These are phyloP conservation scores for Spisula solida DNA, from an alignment of 2,888 invertebrate genomes.

Conservation along the genomic window DNA sequence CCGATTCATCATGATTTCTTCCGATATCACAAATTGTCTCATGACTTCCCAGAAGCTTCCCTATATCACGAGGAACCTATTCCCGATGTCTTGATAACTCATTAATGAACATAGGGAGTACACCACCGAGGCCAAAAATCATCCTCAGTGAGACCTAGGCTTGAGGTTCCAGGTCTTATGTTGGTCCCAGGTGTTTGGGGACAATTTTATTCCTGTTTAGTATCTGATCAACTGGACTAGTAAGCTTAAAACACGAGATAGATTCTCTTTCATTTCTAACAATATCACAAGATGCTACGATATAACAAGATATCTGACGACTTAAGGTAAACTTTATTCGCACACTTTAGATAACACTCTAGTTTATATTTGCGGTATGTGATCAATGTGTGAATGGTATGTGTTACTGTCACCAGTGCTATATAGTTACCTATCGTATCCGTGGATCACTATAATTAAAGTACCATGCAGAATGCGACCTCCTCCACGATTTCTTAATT, in stretches of 20 bases:
- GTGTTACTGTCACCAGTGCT: neutral
- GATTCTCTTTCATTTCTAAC: conserved; percentile 40
- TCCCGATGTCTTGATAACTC: no score
- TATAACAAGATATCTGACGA: conserved; percentile 27
- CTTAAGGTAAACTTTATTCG: conserved; percentile 39
- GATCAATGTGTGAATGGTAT: conserved; percentile 29
- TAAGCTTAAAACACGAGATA: conserved; percentile 35
- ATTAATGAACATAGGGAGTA: no score
- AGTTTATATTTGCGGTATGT: conserved; percentile 25
- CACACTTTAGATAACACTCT: conserved; percentile 34
- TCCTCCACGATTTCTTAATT: conserved; percentile 27
- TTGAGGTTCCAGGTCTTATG: no score
- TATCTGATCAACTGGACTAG: neutral
- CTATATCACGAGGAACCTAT: no score
- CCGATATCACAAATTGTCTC: no score
- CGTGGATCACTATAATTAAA: conserved; percentile 30
- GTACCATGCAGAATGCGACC: neutral
- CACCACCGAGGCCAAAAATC: no score
- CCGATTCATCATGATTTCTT: no score
- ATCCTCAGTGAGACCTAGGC: no score
- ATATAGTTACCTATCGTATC: neutral
- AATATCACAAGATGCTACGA: conserved; percentile 41
- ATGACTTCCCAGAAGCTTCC: no score
- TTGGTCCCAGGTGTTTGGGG: neutral
- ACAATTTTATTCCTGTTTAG: neutral